Base-by-base conservation (phyloP, 2,888 invertebrate genomes). In the Herminia tarsipennalis region DNA sequence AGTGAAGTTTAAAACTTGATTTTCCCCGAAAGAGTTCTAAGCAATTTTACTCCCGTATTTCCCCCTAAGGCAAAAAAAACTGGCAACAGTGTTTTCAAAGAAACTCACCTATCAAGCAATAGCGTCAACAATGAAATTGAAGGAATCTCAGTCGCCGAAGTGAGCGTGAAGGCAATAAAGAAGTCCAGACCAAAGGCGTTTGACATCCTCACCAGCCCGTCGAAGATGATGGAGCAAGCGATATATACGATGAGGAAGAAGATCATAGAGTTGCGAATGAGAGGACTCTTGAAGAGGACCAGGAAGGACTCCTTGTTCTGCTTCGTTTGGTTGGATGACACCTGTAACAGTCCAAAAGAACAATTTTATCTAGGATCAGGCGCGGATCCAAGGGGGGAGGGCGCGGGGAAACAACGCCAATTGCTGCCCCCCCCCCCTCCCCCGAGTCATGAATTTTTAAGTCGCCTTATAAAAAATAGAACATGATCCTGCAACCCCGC, bases 81-180 rank as follows among this genome's bases (percentile, higher is more conserved):
- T 3, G 5, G 3, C 18, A 18, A 9, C 16, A 5, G 8, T 2
- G 8, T 29, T 10, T 8, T 3, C 1, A n/a, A 12, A 0, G 3
- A 41, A 22, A 29, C 6, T 66, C 32, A 90, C 90, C 76, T 85
- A 44, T 91, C 90, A 6, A 91, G 67, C 0, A 88, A 56, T 0
- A 84, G 56, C 1, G 89, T 88, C 30, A 90, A 49, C 34, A 91
- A 43, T 1, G 85, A 83, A 1, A 89, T 83, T 0, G 89, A 88
- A 0, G 90, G 90, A 53, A 91, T 89, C 67, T 91, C 90, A 0
- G 90, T 91, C 0, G 86, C 89, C 0, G 90, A 89, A 0, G 89
- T 84, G 20, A 91, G 51, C 0, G 90, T 87, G 65, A 91, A 91
- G 0, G 89, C 84, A 63, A 91, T 75, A 68, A 89, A 91, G 81